Conservation (phyloP, 2,888 invertebrate genomes). For the Apotomis turbidana region DNA sequence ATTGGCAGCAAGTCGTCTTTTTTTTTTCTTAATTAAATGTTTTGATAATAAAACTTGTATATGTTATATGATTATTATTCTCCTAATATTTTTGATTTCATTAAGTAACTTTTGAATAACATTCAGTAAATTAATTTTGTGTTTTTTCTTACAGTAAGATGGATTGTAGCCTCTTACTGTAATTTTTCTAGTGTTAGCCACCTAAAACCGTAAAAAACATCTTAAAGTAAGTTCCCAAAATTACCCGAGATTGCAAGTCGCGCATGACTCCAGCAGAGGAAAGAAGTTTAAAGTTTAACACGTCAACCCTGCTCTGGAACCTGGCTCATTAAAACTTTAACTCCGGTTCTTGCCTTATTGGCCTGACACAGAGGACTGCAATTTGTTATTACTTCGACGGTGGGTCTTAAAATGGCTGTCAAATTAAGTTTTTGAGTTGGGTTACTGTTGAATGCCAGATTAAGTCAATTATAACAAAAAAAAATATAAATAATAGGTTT, state of each 20-base stretch:
- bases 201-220: background rate
- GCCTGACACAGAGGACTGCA: slow-evolving; percentile 25
- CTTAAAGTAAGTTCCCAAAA: slow-evolving; percentile 11
- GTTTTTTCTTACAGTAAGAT: too few species aligned
- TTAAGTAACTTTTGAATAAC: too few species aligned
- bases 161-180: too few species aligned
- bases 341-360: slow-evolving; percentile 29
- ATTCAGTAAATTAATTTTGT: too few species aligned
- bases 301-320: slow-evolving; percentile 30
- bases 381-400: slow-evolving; percentile 27
- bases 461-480: background rate
- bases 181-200: background rate
- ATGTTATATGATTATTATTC: too few species aligned
- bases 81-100: too few species aligned
- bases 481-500: background rate
- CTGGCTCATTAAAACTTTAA: slow-evolving; percentile 39
- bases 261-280: slow-evolving; percentile 21
- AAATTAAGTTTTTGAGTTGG: background rate
- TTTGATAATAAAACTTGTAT: too few species aligned
- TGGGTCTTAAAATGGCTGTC: background rate
- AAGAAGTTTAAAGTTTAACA: slow-evolving; percentile 34
- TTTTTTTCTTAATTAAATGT: too few species aligned
- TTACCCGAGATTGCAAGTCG: slow-evolving; percentile 15
- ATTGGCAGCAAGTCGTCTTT: too few species aligned
- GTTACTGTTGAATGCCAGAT: background rate